Conservation (phyloP, 2,113 vertebrate species). For the Oreochromis spilurus region DNA sequence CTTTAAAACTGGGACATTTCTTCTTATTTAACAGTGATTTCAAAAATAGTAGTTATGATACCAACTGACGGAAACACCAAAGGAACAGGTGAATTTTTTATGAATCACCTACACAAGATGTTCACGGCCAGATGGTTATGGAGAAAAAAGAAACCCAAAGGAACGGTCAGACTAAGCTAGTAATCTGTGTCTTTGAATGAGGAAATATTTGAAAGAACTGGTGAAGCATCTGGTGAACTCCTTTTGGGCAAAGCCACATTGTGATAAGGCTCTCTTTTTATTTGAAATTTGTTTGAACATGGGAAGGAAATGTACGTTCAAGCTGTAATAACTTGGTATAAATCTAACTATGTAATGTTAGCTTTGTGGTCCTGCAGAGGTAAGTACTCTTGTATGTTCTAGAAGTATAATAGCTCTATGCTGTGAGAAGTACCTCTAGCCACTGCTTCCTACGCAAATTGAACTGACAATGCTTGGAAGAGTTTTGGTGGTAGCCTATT, state of each 20-base stretch:
- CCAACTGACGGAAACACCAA: not conserved
- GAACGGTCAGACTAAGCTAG: not conserved
- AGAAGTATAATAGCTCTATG: not conserved
- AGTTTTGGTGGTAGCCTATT: not conserved
- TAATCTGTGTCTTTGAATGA: not conserved
- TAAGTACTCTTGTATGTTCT: not conserved
- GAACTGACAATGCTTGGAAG: not conserved
- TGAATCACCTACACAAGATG: constrained; percentile 13
- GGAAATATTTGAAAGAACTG: not conserved
- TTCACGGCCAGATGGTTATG: constrained; percentile 11
- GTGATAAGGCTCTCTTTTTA: not conserved
- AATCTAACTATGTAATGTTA: not conserved
- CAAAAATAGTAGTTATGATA: not conserved
- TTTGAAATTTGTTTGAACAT: not conserved
- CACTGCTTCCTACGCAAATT: not conserved
- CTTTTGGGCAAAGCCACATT: not conserved
- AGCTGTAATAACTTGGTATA: not conserved
- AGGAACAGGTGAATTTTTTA: constrained; percentile 6
- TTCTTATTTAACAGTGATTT: constrained; percentile 36
- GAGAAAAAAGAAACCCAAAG: not conserved
- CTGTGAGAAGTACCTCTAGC: not conserved
- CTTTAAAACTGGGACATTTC: constrained; percentile 50
- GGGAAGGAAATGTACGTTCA: not conserved
- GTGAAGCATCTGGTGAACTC: not conserved
- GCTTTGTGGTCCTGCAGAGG: not conserved